Evolutionary conservation across 2,113 vertebrate genomes (phyloP).

Genomic region (Sturnira hondurensis): DNA sequence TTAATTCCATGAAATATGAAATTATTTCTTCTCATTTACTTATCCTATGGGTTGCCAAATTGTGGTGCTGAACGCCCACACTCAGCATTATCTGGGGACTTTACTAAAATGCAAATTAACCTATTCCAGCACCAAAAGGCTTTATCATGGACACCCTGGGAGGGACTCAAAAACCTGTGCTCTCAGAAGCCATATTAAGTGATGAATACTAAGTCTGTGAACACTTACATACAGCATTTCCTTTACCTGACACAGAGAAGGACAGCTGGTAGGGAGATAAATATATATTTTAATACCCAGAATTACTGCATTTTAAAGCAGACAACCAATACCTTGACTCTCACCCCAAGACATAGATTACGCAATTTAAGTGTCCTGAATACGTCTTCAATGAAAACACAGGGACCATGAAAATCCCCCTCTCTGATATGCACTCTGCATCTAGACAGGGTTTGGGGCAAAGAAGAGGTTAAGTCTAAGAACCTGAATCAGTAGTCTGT

Average conservation of each 20-base stretch:
- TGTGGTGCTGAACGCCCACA: background rate
- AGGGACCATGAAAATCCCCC: background rate
- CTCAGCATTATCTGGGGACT: background rate
- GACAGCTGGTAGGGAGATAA: background rate
- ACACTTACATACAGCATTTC: background rate
- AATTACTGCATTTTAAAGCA: background rate
- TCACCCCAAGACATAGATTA: background rate
- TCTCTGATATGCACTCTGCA: background rate
- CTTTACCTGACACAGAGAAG: background rate
- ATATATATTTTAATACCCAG: background rate
- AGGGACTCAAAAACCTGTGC: background rate
- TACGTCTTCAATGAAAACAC: background rate
- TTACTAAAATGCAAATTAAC: background rate
- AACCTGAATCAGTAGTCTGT: background rate
- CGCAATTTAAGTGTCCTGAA: background rate
- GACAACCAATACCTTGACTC: background rate
- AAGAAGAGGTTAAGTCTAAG: background rate
- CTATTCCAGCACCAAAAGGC: background rate
- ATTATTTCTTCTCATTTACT: background rate
- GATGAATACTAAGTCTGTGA: background rate
- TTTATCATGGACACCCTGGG: background rate
- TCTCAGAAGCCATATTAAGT: background rate
- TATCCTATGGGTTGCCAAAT: background rate
- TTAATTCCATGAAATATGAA: background rate
- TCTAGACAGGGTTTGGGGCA: background rate